Base-by-base conservation (phyloP, 2,888 invertebrate genomes). In the Entomobrya proxima region DNA sequence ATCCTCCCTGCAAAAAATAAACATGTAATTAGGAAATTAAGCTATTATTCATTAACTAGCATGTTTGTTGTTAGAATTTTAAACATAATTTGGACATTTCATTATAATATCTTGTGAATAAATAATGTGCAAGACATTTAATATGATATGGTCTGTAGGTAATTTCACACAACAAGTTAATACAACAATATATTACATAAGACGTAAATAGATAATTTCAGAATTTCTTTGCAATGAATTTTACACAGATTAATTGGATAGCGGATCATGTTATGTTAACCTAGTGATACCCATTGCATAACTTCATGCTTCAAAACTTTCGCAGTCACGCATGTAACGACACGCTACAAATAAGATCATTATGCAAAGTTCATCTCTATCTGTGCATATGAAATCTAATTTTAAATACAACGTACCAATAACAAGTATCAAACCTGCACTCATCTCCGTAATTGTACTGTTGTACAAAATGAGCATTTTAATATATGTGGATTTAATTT, bases 1-100 rank as follows among this genome's bases (percentile, higher is more conserved):
- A 98, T 75, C 98, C 98, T 89, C 98, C 98, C 98, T 98, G 92
- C 85, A 94, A 30, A 52, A 55, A 79, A 13, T 5, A 35, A 32
- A 50, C 18, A 50, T n/a, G n/a, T n/a, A n/a, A n/a, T n/a, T n/a
- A n/a, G n/a, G n/a, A n/a, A n/a, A n/a, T n/a, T n/a, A n/a, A n/a
- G n/a, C n/a, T n/a, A n/a, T n/a, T n/a, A n/a, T n/a, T n/a, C n/a
- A n/a, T n/a, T n/a, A n/a, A n/a, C n/a, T n/a, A n/a, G n/a, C n/a
- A n/a, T n/a, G n/a, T n/a, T n/a, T n/a, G n/a, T n/a, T n/a, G n/a
- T n/a, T n/a, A n/a, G n/a, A n/a, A n/a, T n/a, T n/a, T n/a, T n/a
- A n/a, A n/a, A n/a, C n/a, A n/a, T n/a, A n/a, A n/a, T n/a, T n/a
- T n/a, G n/a, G n/a, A n/a, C n/a, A n/a, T n/a, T n/a, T n/a, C n/a